phyloP scores from a whole-genome alignment of 2,888 invertebrate species.

The Odontocerum albicorne region DNA sequence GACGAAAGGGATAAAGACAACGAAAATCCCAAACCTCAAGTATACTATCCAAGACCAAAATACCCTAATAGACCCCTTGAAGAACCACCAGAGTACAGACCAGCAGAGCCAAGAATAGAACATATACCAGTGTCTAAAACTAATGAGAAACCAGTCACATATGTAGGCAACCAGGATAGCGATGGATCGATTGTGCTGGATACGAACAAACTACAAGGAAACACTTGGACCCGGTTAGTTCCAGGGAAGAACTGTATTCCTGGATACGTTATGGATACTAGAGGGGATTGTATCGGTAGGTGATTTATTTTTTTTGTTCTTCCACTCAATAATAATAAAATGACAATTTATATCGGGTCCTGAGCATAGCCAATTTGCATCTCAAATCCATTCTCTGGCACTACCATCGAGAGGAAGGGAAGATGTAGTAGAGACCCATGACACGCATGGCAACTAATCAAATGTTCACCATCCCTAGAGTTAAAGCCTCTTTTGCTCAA shows the following conservation, averaged over 20 bases:
- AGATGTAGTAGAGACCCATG: too few species aligned
- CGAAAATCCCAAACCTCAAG: conserved; percentile 1
- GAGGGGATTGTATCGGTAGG: conserved; percentile 63
- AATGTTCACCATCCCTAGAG: too few species aligned
- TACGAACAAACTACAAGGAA: conserved; percentile 44
- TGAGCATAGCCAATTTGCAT: too few species aligned
- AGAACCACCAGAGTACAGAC: conserved; percentile 1
- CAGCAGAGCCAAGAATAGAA: conserved; percentile 13
- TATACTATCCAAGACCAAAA: conserved; percentile 9
- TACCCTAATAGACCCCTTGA: background rate
- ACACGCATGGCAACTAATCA: too few species aligned
- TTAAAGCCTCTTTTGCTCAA: too few species aligned
- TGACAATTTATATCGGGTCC: too few species aligned
- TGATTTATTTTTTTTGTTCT: conserved; percentile 3
- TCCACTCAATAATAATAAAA: too few species aligned
- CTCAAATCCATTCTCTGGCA: too few species aligned
- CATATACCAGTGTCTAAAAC: conserved; percentile 6
- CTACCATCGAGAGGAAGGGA: too few species aligned
- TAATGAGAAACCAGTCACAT: conserved; percentile 1
- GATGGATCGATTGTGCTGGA: conserved; percentile 45
- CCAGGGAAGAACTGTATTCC: conserved; percentile 47
- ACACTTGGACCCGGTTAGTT: conserved; percentile 45
- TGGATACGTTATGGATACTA: conserved; percentile 58
- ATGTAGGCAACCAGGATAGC: conserved; percentile 40
- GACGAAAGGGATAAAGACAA: too few species aligned